phyloP scores from a whole-genome alignment of 1,140 invertebrate genomes.

The Pristionchus pacificus region DNA sequence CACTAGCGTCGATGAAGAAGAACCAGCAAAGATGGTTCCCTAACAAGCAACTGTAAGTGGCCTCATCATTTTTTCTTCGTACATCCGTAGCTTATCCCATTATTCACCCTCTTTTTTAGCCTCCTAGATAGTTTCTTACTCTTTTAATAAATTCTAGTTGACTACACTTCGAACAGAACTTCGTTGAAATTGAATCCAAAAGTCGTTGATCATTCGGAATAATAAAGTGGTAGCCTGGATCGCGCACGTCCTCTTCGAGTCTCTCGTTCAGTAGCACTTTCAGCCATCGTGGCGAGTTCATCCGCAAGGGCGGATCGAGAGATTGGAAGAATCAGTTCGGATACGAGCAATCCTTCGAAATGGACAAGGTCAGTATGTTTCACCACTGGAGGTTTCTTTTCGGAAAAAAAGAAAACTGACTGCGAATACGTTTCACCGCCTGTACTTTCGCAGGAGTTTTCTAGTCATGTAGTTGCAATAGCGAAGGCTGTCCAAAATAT shows the following conservation, averaged over 20 bases:
- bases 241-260: background rate
- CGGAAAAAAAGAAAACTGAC: slow-evolving; percentile 31
- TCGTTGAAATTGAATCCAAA: background rate
- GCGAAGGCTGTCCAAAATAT: background rate
- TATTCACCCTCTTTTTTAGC: no score
- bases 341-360: slow-evolving; percentile 55
- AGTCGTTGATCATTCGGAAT: background rate
- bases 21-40: slow-evolving; percentile 55
- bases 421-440: background rate
- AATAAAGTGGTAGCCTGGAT: slow-evolving; percentile 2
- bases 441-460: background rate
- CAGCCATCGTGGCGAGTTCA: slow-evolving; percentile 45
- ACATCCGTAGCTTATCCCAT: no score
- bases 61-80: slow-evolving; percentile 10
- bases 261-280: slow-evolving; percentile 12
- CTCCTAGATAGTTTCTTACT: no score
- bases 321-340: slow-evolving; percentile 61
- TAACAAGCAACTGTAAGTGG: slow-evolving; percentile 47
- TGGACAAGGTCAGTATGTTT: slow-evolving; percentile 48
- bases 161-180: background rate
- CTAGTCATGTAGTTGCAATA: background rate
- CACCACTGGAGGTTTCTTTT: slow-evolving; percentile 42
- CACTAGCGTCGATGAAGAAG: slow-evolving; percentile 53
- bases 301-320: slow-evolving; percentile 57
- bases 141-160: no score